Evolutionary conservation across 2,797 vertebrate species (phyloP), one percentile per base, ranked within the genome.

Genomic region (Cirrhinus molitorella): DNA sequence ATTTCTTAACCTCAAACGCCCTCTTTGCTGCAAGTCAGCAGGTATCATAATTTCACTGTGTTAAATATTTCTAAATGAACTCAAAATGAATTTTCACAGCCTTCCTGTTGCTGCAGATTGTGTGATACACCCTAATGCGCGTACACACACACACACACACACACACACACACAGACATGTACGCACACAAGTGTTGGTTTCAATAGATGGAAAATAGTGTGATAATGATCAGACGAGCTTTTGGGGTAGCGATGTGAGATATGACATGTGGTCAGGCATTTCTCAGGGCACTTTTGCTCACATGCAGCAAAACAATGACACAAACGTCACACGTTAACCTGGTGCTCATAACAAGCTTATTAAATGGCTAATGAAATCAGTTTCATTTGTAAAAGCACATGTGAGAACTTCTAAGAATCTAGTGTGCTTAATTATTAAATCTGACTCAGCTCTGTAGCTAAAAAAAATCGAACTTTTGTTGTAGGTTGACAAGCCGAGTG

Each of bases 231-330:
- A 84, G 76, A 34, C 11, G 1, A 86, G 82, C 85, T 88, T 76
- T 76, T 61, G 63, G 78, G 81, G 81, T 85, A 66, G 82, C 40
- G 82, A 84, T 82, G 43, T 10, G 57, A 78, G 79, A 81, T 72
- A 70, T 82, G 87, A 28, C 74, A 70, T 88, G 87, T 86, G 87
- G 87, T 85, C 85, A 87, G 77, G 72, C 76, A 70, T 81, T 87
- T 88, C 77, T 85, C 85, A 86, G 79, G 85, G 80, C 83, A 80
- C 47, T 45, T 82, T 45, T 86, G 40, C 49, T 83, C 23, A 85
- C 76, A 43, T 45, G 74, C 65, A 81, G 67, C 76, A 73, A 68
- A 73, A 81, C 68, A 81, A 59, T 67, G 19, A 59, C 25, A 23
- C 43, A 23, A 67, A 47, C 11, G 40, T 78, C 6, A 79, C 40